Conservation (phyloP, 2,888 invertebrate genomes). For the Athrips mouffetella region DNA sequence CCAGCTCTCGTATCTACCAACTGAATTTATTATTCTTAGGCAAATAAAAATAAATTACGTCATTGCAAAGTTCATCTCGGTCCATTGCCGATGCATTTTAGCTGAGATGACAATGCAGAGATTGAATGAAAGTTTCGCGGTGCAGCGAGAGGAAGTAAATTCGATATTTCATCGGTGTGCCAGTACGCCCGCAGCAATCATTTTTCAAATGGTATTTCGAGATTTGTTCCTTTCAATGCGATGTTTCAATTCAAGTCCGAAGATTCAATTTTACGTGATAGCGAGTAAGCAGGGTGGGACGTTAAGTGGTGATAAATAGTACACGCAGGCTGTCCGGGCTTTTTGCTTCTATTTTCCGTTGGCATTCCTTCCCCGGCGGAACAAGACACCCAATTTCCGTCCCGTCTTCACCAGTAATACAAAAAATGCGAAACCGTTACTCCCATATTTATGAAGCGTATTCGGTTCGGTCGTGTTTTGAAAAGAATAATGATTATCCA, state of each 20-base stretch:
- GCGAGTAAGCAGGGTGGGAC: slow-evolving; percentile 29
- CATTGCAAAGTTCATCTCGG: slow-evolving; percentile 31
- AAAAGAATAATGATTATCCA: slow-evolving; percentile 30
- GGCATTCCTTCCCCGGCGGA: slow-evolving; percentile 4
- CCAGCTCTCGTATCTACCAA: neutral
- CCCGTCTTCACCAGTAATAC: slow-evolving; percentile 1
- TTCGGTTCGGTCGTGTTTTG: slow-evolving; percentile 17
- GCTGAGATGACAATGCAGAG: slow-evolving; percentile 31
- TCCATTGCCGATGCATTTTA: slow-evolving; percentile 33
- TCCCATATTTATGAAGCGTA: slow-evolving; percentile 10
- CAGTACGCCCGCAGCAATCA: slow-evolving; percentile 36
- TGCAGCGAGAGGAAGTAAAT: slow-evolving; percentile 30
- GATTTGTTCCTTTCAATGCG: slow-evolving; percentile 39
- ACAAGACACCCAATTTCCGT: slow-evolving; percentile 7
- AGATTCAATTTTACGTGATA: slow-evolving; percentile 46
- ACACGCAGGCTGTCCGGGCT: slow-evolving; percentile 9
- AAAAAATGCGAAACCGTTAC: neutral
- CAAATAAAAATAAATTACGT: slow-evolving; percentile 28
- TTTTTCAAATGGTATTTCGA: slow-evolving; percentile 44
- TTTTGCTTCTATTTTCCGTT: slow-evolving; percentile 15
- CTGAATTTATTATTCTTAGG: neutral
- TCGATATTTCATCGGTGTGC: slow-evolving; percentile 38
- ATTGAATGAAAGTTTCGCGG: slow-evolving; percentile 34
- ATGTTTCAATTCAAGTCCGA: slow-evolving; percentile 48
- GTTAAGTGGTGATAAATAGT: slow-evolving; percentile 33